Percentiles rank a stretch among this genome's conserved stretches.
phyloP scores from a whole-genome alignment of 2,797 vertebrate genomes.

The Astyanax mexicanus region DNA sequence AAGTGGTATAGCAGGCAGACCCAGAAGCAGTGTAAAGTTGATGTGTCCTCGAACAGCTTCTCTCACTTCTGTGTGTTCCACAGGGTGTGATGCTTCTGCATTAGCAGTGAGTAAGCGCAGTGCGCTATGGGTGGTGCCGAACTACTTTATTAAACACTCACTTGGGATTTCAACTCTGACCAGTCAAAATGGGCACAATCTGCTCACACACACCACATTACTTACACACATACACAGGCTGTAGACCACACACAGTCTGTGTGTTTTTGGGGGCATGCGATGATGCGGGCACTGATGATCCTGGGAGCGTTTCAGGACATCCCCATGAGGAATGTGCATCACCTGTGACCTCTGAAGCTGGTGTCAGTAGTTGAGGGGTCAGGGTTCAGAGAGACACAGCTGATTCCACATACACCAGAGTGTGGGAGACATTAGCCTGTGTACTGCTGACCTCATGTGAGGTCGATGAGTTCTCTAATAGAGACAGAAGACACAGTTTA shows the following conservation, averaged over 20 bases:
- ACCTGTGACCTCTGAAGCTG: conserved; percentile 52
- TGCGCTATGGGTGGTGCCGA: neutral
- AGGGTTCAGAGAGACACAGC: conserved; percentile 41
- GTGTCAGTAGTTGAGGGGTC: conserved; percentile 35
- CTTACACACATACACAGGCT: neutral
- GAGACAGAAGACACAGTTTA: neutral
- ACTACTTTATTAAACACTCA: neutral
- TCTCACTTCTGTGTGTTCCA: conserved; percentile 14
- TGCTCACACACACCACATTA: neutral
- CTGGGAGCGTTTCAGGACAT: conserved; percentile 62
- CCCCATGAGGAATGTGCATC: conserved; percentile 68
- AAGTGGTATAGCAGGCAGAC: neutral
- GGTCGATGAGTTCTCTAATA: neutral
- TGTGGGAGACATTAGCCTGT: conserved; percentile 8
- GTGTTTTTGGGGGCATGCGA: neutral
- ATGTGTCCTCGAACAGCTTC: neutral
- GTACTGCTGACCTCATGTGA: conserved; percentile 1
- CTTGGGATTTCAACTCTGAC: neutral
- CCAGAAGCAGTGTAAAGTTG: neutral
- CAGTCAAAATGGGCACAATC: neutral
- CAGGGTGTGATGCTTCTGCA: conserved; percentile 56
- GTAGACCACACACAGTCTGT: neutral
- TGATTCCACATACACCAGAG: conserved; percentile 47
- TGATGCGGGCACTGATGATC: conserved; percentile 41
- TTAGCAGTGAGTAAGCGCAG: neutral